These are phyloP conservation scores for Myodes glareolus DNA, from an alignment of 2,113 vertebrate species.

Conservation along the genomic window DNA sequence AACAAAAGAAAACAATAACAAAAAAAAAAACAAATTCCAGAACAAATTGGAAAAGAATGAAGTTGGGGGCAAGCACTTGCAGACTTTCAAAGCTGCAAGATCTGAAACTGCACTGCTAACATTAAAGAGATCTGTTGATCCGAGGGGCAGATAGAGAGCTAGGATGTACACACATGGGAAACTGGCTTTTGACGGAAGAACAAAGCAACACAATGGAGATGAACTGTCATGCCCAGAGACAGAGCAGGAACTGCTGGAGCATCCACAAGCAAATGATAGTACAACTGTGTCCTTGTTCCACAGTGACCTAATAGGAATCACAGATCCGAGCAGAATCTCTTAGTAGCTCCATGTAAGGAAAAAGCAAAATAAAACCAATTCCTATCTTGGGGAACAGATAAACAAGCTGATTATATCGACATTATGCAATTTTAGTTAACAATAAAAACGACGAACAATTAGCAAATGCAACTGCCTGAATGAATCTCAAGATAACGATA, in stretches of 20 bases:
- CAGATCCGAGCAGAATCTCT: not conserved
- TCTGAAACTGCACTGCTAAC: not conserved
- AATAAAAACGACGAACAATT: not conserved
- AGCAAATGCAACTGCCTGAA: not conserved
- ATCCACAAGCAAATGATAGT: not conserved
- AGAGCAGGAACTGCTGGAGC: not conserved
- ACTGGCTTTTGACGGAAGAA: not conserved
- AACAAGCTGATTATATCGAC: not conserved
- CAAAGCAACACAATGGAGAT: not conserved
- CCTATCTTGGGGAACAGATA: not conserved
- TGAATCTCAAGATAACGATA: not conserved
- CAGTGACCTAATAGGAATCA: not conserved
- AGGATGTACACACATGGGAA: not conserved
- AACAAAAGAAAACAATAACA: not conserved
- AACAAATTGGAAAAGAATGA: not conserved
- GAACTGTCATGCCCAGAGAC: not conserved
- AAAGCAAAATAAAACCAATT: not conserved
- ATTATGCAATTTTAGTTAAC: not conserved
- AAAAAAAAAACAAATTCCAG: not conserved
- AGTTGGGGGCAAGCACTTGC: not conserved
- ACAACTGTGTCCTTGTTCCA: not conserved
- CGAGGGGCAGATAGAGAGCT: not conserved
- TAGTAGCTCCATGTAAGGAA: not conserved
- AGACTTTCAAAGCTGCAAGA: not conserved
- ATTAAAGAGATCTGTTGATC: not conserved